Evolutionary conservation across 2,797 vertebrate genomes (phyloP).

Genomic region (Podarcis lilfordi): DNA sequence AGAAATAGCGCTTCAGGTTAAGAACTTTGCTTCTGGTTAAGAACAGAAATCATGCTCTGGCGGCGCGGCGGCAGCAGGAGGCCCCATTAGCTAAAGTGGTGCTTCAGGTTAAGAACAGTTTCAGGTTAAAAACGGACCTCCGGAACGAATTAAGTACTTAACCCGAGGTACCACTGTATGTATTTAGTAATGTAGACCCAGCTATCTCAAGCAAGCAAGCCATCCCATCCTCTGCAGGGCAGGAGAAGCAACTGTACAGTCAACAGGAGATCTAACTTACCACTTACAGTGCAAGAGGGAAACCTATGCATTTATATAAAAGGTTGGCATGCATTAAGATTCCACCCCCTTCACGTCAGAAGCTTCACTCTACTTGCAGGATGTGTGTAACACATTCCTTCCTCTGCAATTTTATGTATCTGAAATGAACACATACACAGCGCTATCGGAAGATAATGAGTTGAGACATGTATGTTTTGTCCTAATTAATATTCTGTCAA

Average conservation of each 20-base stretch:
- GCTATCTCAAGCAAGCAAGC: neutral
- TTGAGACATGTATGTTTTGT: conserved; percentile 79
- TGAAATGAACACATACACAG: conserved; percentile 15
- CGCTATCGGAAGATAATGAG: conserved; percentile 81
- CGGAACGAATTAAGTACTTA: no score
- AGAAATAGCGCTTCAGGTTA: no score
- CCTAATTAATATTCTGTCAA: conserved; percentile 87
- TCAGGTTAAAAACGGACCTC: no score
- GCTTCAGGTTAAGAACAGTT: no score
- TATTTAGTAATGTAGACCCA: neutral
- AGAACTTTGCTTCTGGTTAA: no score
- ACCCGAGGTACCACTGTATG: no score
- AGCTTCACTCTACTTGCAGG: conserved; percentile 73
- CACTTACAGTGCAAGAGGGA: conserved; percentile 60
- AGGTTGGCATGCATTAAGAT: conserved; percentile 70
- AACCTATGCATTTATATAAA: conserved; percentile 58
- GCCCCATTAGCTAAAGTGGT: no score
- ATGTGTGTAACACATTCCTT: neutral
- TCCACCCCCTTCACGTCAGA: conserved; percentile 61
- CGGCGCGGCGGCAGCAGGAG: no score
- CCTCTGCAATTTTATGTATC: conserved; percentile 40
- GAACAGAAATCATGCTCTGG: no score
- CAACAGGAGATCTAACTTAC: conserved; percentile 34
- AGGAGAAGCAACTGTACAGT: neutral
- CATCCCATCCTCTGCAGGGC: neutral